Base-by-base conservation (phyloP, 2,113 vertebrate species). In the Calypte anna region DNA sequence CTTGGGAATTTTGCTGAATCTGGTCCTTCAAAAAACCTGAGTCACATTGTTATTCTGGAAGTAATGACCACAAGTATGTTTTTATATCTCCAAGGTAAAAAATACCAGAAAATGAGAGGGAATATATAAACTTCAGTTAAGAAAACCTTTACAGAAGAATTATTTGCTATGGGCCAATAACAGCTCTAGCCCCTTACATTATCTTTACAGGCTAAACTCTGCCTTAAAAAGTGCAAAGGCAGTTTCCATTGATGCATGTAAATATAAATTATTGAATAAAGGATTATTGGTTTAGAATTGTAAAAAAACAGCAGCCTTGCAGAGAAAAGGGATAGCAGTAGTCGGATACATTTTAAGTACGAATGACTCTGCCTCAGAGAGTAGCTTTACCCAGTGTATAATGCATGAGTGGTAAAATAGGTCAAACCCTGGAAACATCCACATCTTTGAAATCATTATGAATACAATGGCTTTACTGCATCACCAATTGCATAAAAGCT, bases 401-500 rank as follows among this genome's bases (percentile, higher is more conserved):
- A 97, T 92, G 83, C 91, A 90, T 91, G 94, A 96, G 87, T 83
- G 94, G 89, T 91, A 96, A 98, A 97, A 95, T 95, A 97, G 97
- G 96, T 97, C 97, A 97, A 97, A 96, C 61, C 64, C 93, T 94
- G 91, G 93, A 94, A 97, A 83, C 88, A 93, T 92, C 83, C 90
- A 95, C 74, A 38, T 97, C 96, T 96, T 96, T 93, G 95, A 97
- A 97, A 97, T 96, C 96, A 96, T 98, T 95, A 95, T 86, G 93
- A 98, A 96, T 93, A 96, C 96, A 97, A 95, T 94, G 68, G 78
- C 86, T 91, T 97, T 95, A 95, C 90, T 95, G 89, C 85, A 94
- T 97, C 90, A 96, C 91, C 79, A 90, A 91, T 97, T 97, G 90
- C 95, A 96, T 96, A 96, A 97, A 77, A 94, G 46, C 89, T 97